Conservation (phyloP, 2,888 invertebrate species). For the Drepana falcataria region DNA sequence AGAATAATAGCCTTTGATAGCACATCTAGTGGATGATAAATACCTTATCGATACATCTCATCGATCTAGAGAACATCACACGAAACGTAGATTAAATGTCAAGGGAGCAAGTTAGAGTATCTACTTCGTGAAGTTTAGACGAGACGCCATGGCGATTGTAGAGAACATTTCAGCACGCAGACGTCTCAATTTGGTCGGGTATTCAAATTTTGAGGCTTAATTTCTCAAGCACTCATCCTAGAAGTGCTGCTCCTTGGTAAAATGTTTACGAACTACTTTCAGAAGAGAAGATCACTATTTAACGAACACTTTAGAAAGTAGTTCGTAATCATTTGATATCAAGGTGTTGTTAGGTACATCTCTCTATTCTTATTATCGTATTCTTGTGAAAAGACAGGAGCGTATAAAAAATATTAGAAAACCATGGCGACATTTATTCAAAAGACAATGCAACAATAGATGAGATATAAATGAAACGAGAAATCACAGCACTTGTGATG, state of each 20-base stretch:
- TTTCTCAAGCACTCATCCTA: background rate
- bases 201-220: background rate
- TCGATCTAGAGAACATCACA: background rate
- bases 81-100: conserved; percentile 12
- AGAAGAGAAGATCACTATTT: too few relatives aligned
- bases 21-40: too few relatives aligned
- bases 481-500: background rate
- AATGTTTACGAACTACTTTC: too few relatives aligned
- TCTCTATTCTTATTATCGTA: too few relatives aligned
- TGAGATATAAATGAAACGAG: background rate
- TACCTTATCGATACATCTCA: background rate
- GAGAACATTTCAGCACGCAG: conserved; percentile 4
- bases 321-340: too few relatives aligned
- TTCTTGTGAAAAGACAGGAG: too few relatives aligned
- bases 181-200: conserved; percentile 1
- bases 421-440: too few relatives aligned
- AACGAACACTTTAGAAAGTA: too few relatives aligned
- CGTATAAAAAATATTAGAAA: too few relatives aligned
- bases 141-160: conserved; percentile 3
- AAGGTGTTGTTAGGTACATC: too few relatives aligned
- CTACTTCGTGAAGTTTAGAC: conserved; percentile 4
- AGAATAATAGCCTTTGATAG: too few relatives aligned
- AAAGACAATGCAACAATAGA: background rate
- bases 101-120: conserved; percentile 7
- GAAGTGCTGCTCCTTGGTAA: background rate